A percentile compares a stretch with the other conserved stretches of the same genome.
phyloP scores from a whole-genome alignment of 2,888 invertebrate genomes.

The Macaria notata region DNA sequence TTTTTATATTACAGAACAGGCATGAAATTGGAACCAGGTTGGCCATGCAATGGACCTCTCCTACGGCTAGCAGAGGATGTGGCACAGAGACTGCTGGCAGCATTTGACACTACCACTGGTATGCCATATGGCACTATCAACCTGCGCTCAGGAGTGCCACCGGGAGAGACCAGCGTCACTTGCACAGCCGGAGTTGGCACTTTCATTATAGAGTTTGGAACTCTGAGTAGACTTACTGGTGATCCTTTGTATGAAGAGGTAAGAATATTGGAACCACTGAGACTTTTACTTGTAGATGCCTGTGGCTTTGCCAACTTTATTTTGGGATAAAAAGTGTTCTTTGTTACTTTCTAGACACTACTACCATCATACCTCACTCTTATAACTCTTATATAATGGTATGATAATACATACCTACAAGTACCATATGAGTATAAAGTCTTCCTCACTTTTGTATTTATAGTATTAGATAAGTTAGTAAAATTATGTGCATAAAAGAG shows the following conservation, averaged over 20 bases:
- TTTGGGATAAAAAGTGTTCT: too few species aligned
- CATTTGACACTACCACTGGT: constrained; percentile 94
- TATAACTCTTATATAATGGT: too few species aligned
- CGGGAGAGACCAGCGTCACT: constrained; percentile 97
- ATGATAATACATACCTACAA: too few species aligned
- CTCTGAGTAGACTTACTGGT: constrained; percentile 95
- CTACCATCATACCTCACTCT: too few species aligned
- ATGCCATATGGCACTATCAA: constrained; percentile 99
- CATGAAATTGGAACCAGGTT: constrained; percentile 92
- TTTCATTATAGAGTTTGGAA: constrained; percentile 97
- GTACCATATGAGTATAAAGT: too few species aligned
- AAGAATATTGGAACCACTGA: constrained; percentile 4
- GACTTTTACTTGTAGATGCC: too few species aligned
- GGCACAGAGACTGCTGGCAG: constrained; percentile 94
- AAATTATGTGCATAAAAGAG: too few species aligned
- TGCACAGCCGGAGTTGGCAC: constrained; percentile 99
- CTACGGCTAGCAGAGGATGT: constrained; percentile 96
- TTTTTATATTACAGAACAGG: constrained; percentile 83
- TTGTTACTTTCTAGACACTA: too few species aligned
- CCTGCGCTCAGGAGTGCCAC: constrained; percentile 94
- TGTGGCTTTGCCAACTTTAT: too few species aligned
- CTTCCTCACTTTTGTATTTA: too few species aligned
- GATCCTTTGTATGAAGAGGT: constrained; percentile 97
- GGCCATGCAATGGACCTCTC: constrained; percentile 98
- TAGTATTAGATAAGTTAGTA: too few species aligned